Evolutionary conservation across 2,113 vertebrate species (phyloP).

Genomic region (Tetrax tetrax): DNA sequence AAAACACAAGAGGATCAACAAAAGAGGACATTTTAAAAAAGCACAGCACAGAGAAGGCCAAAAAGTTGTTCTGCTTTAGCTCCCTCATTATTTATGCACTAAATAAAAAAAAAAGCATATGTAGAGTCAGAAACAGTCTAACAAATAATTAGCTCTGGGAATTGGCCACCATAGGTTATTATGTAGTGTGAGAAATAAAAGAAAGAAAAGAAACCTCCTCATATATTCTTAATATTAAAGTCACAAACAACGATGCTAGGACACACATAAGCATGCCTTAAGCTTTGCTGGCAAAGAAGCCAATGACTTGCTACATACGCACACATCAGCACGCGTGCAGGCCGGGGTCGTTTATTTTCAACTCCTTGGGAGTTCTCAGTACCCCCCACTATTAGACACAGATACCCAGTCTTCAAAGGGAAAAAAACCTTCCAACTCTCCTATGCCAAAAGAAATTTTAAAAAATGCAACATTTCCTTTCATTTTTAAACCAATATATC

Average conservation of each 20-base stretch:
- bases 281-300: not conserved
- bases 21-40: not conserved
- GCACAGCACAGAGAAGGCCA: not conserved
- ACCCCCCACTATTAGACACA: not conserved
- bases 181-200: not conserved
- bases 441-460: not conserved
- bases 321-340: not conserved
- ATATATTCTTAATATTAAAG: not conserved
- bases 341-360: not conserved
- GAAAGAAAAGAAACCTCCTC: conserved; percentile 6
- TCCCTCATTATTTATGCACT: not conserved
- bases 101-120: not conserved
- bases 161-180: not conserved
- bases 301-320: not conserved
- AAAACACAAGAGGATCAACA: not conserved
- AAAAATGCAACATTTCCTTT: not conserved
- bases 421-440: not conserved
- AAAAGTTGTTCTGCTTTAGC: not conserved
- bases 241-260: not conserved
- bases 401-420: not conserved
- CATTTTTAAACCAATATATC: not conserved
- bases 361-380: not conserved
- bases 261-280: not conserved
- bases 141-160: not conserved
- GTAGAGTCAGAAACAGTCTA: not conserved